Conservation (phyloP, 2,888 invertebrate genomes). For the Colostygia pectinataria region DNA sequence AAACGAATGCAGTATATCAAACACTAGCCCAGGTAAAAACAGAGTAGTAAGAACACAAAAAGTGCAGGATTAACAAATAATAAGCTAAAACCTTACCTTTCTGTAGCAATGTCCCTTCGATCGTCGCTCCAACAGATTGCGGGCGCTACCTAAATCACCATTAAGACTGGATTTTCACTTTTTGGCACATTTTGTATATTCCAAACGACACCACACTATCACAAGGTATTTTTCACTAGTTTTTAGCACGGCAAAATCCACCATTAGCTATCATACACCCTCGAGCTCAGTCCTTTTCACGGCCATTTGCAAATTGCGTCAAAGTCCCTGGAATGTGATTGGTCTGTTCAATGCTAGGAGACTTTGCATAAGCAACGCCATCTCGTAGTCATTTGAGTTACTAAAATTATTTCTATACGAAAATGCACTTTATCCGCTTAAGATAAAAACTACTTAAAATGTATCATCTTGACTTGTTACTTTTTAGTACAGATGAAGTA, state of each 20-base stretch:
- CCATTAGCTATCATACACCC: conserved; percentile 76
- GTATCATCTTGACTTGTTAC: conserved; percentile 39
- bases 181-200: conserved; percentile 81
- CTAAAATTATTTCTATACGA: conserved; percentile 42
- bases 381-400: conserved; percentile 50
- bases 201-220: conserved; percentile 74
- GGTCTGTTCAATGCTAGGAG: conserved; percentile 71
- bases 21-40: conserved; percentile 29
- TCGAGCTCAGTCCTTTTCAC: conserved; percentile 79
- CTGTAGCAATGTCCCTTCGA: conserved; percentile 76
- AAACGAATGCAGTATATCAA: conserved; percentile 13
- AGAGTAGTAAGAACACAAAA: conserved; percentile 38
- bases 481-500: conserved; percentile 49
- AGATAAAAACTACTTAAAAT: conserved; percentile 30
- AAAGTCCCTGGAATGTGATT: conserved; percentile 76
- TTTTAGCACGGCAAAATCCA: conserved; percentile 74
- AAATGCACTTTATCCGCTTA: conserved; percentile 29
- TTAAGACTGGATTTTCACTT: conserved; percentile 80
- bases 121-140: conserved; percentile 73
- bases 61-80: conserved; percentile 48
- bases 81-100: conserved; percentile 75
- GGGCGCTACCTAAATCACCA: conserved; percentile 75
- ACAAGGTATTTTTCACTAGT: conserved; percentile 66
- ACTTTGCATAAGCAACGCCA: conserved; percentile 53
- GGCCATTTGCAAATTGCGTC: conserved; percentile 84